Conservation (phyloP, 2,797 vertebrate genomes). For the Hoplostethus mediterraneus region DNA sequence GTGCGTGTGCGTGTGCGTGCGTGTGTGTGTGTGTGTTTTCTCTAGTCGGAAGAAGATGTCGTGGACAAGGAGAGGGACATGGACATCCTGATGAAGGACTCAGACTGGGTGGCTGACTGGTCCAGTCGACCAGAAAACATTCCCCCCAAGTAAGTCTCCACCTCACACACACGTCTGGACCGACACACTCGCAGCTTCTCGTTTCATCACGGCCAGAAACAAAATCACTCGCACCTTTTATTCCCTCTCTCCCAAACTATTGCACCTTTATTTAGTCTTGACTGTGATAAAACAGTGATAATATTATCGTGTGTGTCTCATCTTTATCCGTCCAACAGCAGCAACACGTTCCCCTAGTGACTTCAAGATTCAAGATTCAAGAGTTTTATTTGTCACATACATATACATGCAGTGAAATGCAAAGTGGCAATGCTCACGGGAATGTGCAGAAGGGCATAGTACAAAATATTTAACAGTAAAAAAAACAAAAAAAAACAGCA, state of each 20-base stretch:
- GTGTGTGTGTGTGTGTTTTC: constrained; percentile 8
- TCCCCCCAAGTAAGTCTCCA: constrained; percentile 91
- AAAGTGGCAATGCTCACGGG: too few relatives aligned
- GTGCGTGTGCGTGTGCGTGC: constrained; percentile 4
- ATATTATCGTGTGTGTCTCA: background rate
- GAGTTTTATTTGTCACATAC: too few relatives aligned
- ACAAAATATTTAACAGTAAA: too few relatives aligned
- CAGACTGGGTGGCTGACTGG: constrained; percentile 98
- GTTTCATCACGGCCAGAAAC: constrained; percentile 16
- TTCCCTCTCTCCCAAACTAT: too few relatives aligned
- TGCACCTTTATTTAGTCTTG: too few relatives aligned
- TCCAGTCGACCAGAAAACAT: constrained; percentile 98
- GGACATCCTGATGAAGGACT: constrained; percentile 93
- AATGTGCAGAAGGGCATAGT: too few relatives aligned
- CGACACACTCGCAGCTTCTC: constrained; percentile 20
- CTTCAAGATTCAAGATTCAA: too few relatives aligned
- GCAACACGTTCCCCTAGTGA: too few relatives aligned
- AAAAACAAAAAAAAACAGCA: too few relatives aligned
- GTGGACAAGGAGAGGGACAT: constrained; percentile 92
- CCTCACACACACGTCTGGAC: constrained; percentile 16
- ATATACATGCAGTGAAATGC: too few relatives aligned
- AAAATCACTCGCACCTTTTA: too few relatives aligned
- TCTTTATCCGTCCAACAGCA: background rate
- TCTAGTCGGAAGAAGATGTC: constrained; percentile 91
- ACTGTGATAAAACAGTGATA: too few relatives aligned